Base-by-base conservation (phyloP, 2,113 vertebrate species). In the Cheilinus undulatus region DNA sequence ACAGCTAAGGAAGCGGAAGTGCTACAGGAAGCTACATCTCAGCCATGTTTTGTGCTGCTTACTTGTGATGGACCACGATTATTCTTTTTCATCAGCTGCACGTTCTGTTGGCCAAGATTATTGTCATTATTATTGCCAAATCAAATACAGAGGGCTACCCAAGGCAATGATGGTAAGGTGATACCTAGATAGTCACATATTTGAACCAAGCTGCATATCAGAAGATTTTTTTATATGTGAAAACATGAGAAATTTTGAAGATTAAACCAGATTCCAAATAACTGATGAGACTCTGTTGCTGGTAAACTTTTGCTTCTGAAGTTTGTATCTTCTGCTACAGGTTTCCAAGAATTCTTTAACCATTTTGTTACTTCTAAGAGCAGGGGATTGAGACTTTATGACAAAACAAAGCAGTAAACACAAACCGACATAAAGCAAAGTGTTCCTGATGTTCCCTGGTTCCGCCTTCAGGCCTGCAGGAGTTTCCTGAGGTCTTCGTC, bases 401-500 rank as follows among this genome's bases (percentile, higher is more conserved):
- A n/a, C 19, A 43, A 43, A 45, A n/a, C 42, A 45, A 13, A 40
- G 22, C 0, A 5, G 15, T 28, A 19, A 1, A 26, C 4, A 27
- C 28, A 65, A 15, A 20, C 2, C 22, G 2, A 23, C 24, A 64
- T 10, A 27, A 30, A n/a, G 17, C 15, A 43, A 45, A 45, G 42
- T n/a, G 42, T 45, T n/a, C 42, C 42, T 45, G 19, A 20, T 45
- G 42, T 45, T 26, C n/a, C 27, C 23, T 28, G 17, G 30, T 6
- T 23, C 3, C 3, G 24, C 2, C 5, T 11, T 94, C 77, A 93
- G 64, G 45, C 82, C 78, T 86, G 60, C 68, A 94, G 84, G 38
- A 97, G 73, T 48, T 92, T 91, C 84, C 90, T 87, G 38, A 98
- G 91, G 36, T 97, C 96, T 2, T 91, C 74, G 9, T 92, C 96